A percentile compares a stretch with the other conserved stretches of the same genome.
These are phyloP conservation scores for Erythrolamprus reginae DNA, from an alignment of 2,113 vertebrate species.

Conservation along the genomic window DNA sequence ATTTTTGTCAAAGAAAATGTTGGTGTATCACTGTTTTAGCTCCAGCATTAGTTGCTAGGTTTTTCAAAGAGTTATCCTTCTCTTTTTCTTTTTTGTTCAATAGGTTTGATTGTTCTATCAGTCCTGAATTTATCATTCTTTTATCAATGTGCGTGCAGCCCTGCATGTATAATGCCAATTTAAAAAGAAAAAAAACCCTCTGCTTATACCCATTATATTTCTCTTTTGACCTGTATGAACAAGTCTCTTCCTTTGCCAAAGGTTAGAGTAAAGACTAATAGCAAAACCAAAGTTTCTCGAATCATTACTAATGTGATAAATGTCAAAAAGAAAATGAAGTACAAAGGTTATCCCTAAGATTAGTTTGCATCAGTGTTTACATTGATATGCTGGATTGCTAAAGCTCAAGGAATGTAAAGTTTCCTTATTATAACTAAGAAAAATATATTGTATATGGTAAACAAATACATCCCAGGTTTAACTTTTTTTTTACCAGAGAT, in stretches of 20 bases:
- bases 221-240: not conserved
- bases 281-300: not conserved
- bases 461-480: not conserved
- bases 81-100: not conserved
- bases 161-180: not conserved
- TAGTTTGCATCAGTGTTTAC: conserved; percentile 1
- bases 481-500: not conserved
- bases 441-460: not conserved
- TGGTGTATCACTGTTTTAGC: not conserved
- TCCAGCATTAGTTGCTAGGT: not conserved
- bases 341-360: conserved; percentile 21
- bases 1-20: not conserved
- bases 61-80: not conserved
- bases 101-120: not conserved
- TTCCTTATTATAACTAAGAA: not conserved
- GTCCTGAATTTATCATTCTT: conserved; percentile 14
- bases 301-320: conserved; percentile 6
- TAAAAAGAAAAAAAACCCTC: not conserved
- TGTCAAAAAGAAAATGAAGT: conserved; percentile 7
- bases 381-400: not conserved
- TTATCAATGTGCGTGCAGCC: conserved; percentile 8
- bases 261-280: not conserved
- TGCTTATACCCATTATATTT: not conserved
- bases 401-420: not conserved
- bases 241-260: not conserved